Evolutionary conservation across 2,888 invertebrate genomes (phyloP).

Genomic region (Andrena marginata): DNA sequence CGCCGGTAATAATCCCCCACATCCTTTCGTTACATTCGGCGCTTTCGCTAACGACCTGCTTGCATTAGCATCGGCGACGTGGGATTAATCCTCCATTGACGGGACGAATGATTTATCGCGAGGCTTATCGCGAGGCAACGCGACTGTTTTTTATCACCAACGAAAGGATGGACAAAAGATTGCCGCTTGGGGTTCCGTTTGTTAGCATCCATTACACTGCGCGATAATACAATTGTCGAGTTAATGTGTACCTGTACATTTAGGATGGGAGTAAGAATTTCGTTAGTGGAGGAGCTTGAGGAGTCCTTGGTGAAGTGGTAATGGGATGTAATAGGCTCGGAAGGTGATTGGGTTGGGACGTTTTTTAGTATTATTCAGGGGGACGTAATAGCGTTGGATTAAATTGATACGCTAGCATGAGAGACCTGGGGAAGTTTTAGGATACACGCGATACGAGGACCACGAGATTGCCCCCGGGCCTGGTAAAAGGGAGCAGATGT

Average conservation of each 20-base stretch:
- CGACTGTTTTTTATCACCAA: background rate
- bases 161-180: background rate
- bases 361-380: background rate
- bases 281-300: background rate
- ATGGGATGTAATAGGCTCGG: background rate
- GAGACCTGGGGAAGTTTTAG: background rate
- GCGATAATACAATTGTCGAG: slow-evolving; percentile 2
- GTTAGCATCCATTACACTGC: slow-evolving; percentile 3
- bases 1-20: background rate
- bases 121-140: background rate
- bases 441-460: slow-evolving; percentile 22
- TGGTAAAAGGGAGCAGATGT: slow-evolving; percentile 77
- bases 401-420: background rate
- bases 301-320: background rate
- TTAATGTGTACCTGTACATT: background rate
- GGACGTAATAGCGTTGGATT: no score
- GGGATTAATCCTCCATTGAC: background rate
- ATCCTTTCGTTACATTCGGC: background rate
- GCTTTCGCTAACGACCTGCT: background rate
- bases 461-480: slow-evolving; percentile 15
- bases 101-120: background rate
- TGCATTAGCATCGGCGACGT: background rate
- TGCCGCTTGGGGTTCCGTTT: background rate
- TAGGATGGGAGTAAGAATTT: background rate
- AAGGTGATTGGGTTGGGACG: background rate